Evolutionary conservation across 2,113 vertebrate species (phyloP).

Genomic region (Speoplatyrhinus poulsoni): DNA sequence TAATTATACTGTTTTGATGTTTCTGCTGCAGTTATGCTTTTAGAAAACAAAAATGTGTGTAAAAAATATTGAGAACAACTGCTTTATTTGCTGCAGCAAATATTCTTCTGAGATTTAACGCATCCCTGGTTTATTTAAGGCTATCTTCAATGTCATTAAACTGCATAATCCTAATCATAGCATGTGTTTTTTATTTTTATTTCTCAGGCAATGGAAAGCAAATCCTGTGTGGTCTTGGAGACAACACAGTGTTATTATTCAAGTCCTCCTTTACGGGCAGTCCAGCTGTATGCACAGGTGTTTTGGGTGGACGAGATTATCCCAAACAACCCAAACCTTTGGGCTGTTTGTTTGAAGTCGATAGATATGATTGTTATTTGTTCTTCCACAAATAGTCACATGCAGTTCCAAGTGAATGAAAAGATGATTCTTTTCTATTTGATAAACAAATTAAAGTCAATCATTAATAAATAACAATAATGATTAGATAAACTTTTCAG

Average conservation of each 20-base stretch:
- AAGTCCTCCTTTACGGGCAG: conserved; percentile 70
- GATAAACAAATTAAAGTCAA: not conserved
- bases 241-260: conserved; percentile 78
- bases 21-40: no score
- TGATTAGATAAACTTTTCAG: not conserved
- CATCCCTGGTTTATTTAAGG: not conserved
- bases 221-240: conserved; percentile 84
- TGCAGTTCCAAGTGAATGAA: not conserved
- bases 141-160: not conserved
- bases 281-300: conserved; percentile 82
- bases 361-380: not conserved
- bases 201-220: conserved; percentile 81
- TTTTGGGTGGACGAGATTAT: conserved; percentile 32
- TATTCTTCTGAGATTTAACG: not conserved
- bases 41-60: no score
- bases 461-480: no score
- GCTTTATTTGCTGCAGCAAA: not conserved
- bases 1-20: no score
- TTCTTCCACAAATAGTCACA: not conserved
- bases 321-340: conserved; percentile 5
- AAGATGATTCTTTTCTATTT: not conserved
- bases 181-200: conserved; percentile 31
- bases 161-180: conserved; percentile 12
- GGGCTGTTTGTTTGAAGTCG: conserved; percentile 19
- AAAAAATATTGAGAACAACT: not conserved